Evolutionary conservation across 1,140 invertebrate genomes (phyloP).

Genomic region (Achroia grisella): DNA sequence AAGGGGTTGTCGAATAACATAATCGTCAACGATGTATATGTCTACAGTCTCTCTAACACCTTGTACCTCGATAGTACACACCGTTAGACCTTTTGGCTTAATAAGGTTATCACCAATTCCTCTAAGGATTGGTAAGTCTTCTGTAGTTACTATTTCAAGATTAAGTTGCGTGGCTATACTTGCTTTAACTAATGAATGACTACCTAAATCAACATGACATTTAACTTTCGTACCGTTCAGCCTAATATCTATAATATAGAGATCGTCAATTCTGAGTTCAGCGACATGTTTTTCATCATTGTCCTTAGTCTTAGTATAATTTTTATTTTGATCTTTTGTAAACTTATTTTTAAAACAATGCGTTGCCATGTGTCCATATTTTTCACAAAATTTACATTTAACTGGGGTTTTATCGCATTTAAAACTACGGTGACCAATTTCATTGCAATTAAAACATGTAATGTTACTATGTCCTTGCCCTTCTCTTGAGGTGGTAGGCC

Average conservation of each 20-base stretch:
- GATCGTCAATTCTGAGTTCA: constrained; percentile 8
- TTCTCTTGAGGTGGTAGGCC: background rate
- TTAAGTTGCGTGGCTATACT: constrained; percentile 8
- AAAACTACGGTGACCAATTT: constrained; percentile 22
- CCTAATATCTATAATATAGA: constrained; percentile 14
- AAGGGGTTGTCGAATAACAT: constrained; percentile 15
- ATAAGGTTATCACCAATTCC: constrained; percentile 16
- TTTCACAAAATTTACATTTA: constrained; percentile 17
- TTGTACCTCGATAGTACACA: constrained; percentile 17
- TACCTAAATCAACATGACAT: constrained; percentile 22
- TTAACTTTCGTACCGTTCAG: constrained; percentile 11
- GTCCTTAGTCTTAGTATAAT: background rate
- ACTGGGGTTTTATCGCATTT: constrained; percentile 16
- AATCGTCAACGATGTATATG: constrained; percentile 25
- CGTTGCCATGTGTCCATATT: constrained; percentile 8
- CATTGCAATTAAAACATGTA: constrained; percentile 22
- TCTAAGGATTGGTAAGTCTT: constrained; percentile 15
- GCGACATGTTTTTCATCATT: background rate
- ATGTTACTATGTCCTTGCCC: no score
- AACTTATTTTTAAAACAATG: constrained; percentile 13
- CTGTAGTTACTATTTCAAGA: background rate
- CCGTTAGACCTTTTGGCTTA: constrained; percentile 13
- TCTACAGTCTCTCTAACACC: constrained; percentile 16
- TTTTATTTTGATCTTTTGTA: background rate
- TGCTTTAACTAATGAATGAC: constrained; percentile 18